Conservation (phyloP, 2,888 invertebrate species). For the Philonicus albiceps region DNA sequence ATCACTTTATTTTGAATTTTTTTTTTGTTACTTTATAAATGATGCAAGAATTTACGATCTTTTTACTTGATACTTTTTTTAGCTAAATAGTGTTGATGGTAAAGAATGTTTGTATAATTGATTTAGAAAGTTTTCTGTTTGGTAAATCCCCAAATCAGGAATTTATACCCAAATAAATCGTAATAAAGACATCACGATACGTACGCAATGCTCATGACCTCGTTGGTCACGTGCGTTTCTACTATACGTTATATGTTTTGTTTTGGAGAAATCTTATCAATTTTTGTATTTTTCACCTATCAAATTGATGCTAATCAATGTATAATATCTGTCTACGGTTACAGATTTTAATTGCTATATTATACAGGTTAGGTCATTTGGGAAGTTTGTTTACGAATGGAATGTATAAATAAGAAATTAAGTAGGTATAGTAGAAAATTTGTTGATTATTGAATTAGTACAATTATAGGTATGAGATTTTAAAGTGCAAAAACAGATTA, state of each 20-base stretch:
- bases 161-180: not conserved
- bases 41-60: not conserved
- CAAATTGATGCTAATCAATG: not conserved
- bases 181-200: not conserved
- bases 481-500: too few relatives aligned
- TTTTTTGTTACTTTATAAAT: not conserved
- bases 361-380: not conserved
- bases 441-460: not conserved
- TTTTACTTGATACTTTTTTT: not conserved
- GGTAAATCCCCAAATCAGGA: not conserved
- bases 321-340: not conserved
- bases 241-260: not conserved
- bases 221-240: not conserved
- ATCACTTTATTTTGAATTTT: not conserved
- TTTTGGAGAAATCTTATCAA: not conserved
- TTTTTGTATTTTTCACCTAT: not conserved
- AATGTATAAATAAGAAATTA: not conserved
- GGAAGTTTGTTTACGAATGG: not conserved
- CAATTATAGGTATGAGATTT: too few relatives aligned
- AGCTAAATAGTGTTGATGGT: not conserved
- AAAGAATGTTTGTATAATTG: not conserved
- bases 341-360: not conserved
- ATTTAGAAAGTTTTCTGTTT: not conserved
- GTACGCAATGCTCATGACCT: not conserved
- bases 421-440: not conserved